These are phyloP conservation scores for Thryonomys swinderianus DNA, from an alignment of 2,113 vertebrate species.

Conservation along the genomic window DNA sequence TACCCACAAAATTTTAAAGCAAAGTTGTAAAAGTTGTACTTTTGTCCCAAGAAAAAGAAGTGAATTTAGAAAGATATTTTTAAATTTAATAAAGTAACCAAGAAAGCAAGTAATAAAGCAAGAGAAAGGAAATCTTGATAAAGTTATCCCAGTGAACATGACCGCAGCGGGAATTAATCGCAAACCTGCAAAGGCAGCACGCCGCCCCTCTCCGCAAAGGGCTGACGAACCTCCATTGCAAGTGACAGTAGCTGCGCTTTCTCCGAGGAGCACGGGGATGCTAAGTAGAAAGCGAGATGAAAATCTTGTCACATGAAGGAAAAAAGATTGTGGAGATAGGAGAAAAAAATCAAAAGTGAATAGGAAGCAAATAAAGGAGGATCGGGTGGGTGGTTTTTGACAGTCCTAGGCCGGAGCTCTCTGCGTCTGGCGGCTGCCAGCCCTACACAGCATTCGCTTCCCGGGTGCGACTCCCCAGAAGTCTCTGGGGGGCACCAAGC, in stretches of 20 bases:
- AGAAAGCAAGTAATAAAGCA: conserved; percentile 82
- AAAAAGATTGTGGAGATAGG: conserved; percentile 59
- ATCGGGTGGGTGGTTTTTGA: not conserved
- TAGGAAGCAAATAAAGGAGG: not conserved
- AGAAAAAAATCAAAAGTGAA: conserved; percentile 71
- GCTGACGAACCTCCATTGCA: conserved; percentile 58
- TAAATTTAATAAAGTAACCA: conserved; percentile 87
- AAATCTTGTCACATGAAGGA: conserved; percentile 76
- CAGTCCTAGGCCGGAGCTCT: not conserved
- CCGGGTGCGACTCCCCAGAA: not conserved
- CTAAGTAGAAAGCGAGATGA: conserved; percentile 74
- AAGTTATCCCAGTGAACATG: conserved; percentile 78
- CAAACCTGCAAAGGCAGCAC: conserved; percentile 66
- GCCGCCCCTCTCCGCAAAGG: conserved; percentile 41
- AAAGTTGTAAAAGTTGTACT: conserved; percentile 79
- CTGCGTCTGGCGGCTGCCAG: accelerated
- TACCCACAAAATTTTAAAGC: conserved; percentile 61
- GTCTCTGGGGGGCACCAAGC: not conserved
- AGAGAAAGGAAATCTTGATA: conserved; percentile 78
- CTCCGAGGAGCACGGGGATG: conserved; percentile 38
- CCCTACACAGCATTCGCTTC: not conserved
- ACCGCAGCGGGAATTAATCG: conserved; percentile 80
- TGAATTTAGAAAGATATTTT: conserved; percentile 86
- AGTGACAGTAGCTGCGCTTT: not conserved
- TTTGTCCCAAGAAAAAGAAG: conserved; percentile 79